These are phyloP conservation scores for Ctenopoma multispine DNA, from an alignment of 2,797 vertebrate species.

Conservation along the genomic window DNA sequence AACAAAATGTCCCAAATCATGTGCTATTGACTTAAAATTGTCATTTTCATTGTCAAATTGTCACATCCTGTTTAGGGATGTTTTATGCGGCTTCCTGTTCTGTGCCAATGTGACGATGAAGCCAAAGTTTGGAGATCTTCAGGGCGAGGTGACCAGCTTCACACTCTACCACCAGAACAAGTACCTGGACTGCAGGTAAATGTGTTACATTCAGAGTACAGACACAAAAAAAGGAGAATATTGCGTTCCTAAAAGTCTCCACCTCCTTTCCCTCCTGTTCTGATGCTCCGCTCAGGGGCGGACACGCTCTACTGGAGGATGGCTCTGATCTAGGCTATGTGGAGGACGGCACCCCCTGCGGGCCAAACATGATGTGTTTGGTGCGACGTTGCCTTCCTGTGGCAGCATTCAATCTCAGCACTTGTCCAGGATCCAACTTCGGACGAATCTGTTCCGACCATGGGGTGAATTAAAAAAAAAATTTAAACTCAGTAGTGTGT, in stretches of 20 bases:
- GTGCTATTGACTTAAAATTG: not conserved
- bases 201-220: not conserved
- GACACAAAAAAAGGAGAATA: not conserved
- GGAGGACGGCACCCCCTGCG: constrained; percentile 93
- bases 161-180: constrained; percentile 95
- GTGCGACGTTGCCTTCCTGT: constrained; percentile 93
- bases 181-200: constrained; percentile 94
- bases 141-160: constrained; percentile 92
- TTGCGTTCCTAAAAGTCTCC: not conserved
- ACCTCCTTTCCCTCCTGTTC: not conserved
- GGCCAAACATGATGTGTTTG: constrained; percentile 95
- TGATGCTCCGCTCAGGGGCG: constrained; percentile 82
- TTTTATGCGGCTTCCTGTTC: constrained; percentile 93
- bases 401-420: constrained; percentile 93
- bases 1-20: not conserved
- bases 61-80: constrained; percentile 86
- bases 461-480: constrained; percentile 85
- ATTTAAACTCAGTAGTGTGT: not conserved
- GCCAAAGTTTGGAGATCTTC: constrained; percentile 90
- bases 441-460: constrained; percentile 90
- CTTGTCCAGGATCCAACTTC: constrained; percentile 87
- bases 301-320: constrained; percentile 92
- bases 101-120: constrained; percentile 90
- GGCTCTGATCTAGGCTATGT: constrained; percentile 94
- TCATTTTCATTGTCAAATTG: no score